Base-by-base conservation (phyloP, 2,113 vertebrate genomes). In the Pithys albifrons region DNA sequence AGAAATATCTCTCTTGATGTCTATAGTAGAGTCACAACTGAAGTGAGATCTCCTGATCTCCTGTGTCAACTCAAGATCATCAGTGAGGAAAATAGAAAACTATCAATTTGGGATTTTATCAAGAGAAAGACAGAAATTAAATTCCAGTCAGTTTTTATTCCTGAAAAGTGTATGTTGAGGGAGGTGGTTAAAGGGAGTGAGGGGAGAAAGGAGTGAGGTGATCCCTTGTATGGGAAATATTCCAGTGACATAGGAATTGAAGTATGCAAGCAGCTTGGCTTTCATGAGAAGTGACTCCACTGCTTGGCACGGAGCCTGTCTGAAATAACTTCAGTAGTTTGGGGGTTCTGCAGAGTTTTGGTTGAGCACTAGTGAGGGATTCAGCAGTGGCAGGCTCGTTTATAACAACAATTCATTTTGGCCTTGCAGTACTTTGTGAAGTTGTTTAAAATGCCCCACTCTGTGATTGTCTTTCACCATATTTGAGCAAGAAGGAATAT, bases 211-310 rank as follows among this genome's bases (percentile, higher is more conserved):
- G 51, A 67, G 27, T 25, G 45, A 89, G 69, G 45, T 70, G 80
- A 48, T 91, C 62, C 82, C 55, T 84, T 64, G 15, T 93, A 79
- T 78, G 73, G 95, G 67, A 95, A 96, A 73, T 79, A 82, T 64
- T 95, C 49, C 83, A 91, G 65, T 93, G 94, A 70, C 59, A 76
- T 85, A 55, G 80, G 87, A 90, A 61, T 74, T 81, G 59, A 96
- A 96, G 59, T 81, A 91, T 89, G 72, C 62, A 67, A 83, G 88
- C 75, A 79, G 45, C n/a, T 96, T 72, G 74, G 85, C 88, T 88
- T 81, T 84, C 82, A 75, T 66, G 62, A 89, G 85, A 64, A 19
- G 43, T 79, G 86, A 59, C 81, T 86, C 91, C 74, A 35, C 43
- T 62, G 85, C 70, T 64, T 87, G 92, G 92, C 82, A 62, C 23